Evolutionary conservation across 2,113 vertebrate genomes (phyloP).

Genomic region (Rostratula benghalensis): DNA sequence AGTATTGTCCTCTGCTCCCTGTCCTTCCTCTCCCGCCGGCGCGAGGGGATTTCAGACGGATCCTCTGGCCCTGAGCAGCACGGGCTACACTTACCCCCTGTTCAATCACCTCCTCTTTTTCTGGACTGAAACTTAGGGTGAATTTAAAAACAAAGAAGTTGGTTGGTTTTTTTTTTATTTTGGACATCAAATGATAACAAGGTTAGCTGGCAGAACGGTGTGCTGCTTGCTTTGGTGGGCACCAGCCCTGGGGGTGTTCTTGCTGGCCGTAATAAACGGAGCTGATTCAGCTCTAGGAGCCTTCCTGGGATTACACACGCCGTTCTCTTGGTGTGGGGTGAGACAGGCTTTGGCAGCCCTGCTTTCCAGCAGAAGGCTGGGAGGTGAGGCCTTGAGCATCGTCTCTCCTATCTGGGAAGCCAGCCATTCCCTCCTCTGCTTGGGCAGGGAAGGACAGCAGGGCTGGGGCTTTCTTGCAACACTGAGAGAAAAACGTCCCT

Average conservation of each 20-base stretch:
- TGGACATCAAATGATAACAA: not conserved
- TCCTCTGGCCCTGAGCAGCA: not conserved
- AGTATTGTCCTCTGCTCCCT: not conserved
- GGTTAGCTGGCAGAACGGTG: not conserved
- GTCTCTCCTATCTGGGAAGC: not conserved
- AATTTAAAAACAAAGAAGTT: not conserved
- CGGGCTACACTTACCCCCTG: not conserved
- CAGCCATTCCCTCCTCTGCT: not conserved
- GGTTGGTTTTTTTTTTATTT: too few relatives aligned
- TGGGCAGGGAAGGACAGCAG: not conserved
- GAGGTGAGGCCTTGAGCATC: not conserved
- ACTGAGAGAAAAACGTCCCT: not conserved
- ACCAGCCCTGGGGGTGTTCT: not conserved
- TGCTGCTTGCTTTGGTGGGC: not conserved
- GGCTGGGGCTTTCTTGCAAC: not conserved
- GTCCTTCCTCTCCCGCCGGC: slow-evolving; percentile 8
- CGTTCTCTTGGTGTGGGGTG: not conserved
- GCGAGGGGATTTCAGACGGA: not conserved
- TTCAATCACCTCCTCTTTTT: not conserved
- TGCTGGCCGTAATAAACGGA: not conserved
- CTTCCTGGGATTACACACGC: not conserved
- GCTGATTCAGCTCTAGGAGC: not conserved
- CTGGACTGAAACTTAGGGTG: not conserved
- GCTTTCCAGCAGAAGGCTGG: not conserved
- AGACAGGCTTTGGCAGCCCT: not conserved